These are phyloP conservation scores for Cervus canadensis DNA, from an alignment of 2,113 vertebrate genomes.

Conservation along the genomic window DNA sequence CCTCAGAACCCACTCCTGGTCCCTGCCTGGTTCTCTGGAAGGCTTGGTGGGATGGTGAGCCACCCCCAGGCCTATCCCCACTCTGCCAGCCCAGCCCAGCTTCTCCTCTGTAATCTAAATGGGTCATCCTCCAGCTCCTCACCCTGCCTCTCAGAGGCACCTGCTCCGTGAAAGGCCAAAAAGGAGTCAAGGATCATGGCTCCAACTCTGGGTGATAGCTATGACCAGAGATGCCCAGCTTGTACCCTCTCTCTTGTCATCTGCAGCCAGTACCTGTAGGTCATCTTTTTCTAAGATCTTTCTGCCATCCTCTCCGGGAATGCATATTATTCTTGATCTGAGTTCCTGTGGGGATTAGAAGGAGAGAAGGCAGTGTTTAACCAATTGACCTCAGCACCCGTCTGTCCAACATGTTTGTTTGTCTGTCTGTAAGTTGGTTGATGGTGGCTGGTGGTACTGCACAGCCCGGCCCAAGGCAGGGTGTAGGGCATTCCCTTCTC, in stretches of 20 bases:
- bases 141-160: slow-evolving; percentile 19
- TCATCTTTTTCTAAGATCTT: background rate
- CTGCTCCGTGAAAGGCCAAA: slow-evolving; percentile 12
- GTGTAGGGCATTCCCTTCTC: background rate
- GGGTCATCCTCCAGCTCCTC: slow-evolving; percentile 53
- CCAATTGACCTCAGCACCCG: background rate
- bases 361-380: background rate
- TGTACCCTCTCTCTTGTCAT: background rate
- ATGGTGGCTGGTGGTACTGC: background rate
- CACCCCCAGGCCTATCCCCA: background rate
- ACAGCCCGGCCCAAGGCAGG: background rate
- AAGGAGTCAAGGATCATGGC: slow-evolving; percentile 33
- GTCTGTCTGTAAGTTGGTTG: background rate
- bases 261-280: background rate
- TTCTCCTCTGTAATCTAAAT: slow-evolving; percentile 46
- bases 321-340: background rate
- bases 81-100: background rate
- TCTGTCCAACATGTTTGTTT: background rate
- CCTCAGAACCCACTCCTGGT: background rate
- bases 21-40: background rate
- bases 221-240: background rate
- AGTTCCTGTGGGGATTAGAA: background rate
- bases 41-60: background rate
- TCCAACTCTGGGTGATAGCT: background rate
- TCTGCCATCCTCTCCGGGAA: background rate